Evolutionary conservation across 2,797 vertebrate species (phyloP).

Genomic region (Mareca strepera): DNA sequence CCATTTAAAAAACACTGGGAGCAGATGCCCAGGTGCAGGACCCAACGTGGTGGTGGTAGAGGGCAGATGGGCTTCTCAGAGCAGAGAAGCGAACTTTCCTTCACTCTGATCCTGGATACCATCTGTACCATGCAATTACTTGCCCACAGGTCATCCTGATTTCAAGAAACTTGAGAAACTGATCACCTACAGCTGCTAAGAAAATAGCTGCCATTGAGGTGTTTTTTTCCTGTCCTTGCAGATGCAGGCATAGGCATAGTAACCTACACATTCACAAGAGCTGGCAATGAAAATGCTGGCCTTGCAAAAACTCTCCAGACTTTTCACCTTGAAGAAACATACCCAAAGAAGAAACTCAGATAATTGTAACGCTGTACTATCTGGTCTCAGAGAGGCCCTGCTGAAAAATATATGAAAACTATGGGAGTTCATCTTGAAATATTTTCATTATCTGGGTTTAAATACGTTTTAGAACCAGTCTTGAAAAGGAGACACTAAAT

Average conservation of each 20-base stretch:
- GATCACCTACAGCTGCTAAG: neutral
- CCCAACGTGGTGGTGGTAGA: neutral
- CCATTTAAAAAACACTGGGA: neutral
- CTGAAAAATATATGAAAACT: neutral
- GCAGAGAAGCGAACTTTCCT: neutral
- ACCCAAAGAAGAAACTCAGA: neutral
- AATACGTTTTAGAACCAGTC: neutral
- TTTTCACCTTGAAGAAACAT: slow-evolving; percentile 7
- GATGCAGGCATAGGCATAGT: neutral
- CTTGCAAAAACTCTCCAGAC: neutral
- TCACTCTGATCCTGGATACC: neutral
- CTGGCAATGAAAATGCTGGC: neutral
- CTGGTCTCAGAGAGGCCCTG: neutral
- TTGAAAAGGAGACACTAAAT: neutral
- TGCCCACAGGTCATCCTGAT: neutral
- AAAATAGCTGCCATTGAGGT: neutral
- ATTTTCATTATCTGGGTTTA: neutral
- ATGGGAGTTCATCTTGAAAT: neutral
- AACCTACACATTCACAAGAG: neutral
- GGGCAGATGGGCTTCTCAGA: neutral
- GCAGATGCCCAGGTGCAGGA: neutral
- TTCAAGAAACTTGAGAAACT: neutral
- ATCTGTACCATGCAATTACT: neutral
- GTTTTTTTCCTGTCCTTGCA: neutral
- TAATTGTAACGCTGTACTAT: neutral